Base-by-base conservation (phyloP, 30 jellyfish, hydroid and myxozoan species). In the Chironex yamaguchii region DNA sequence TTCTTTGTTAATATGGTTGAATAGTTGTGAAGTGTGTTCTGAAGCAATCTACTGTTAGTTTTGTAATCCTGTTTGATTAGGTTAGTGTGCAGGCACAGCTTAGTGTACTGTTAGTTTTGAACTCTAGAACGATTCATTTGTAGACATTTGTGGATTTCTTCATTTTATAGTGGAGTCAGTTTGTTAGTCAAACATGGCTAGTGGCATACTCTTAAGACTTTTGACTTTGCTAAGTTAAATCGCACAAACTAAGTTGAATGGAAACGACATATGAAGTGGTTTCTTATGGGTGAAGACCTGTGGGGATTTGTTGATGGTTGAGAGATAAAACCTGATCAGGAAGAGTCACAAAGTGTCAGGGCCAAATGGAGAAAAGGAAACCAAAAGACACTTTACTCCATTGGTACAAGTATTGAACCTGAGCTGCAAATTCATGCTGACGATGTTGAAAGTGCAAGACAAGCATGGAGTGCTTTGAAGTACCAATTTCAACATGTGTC, bases 221-320 rank as follows among this genome's bases (percentile, higher is more conserved):
- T 78, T 29, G 25, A 76, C 14, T 76, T 76, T 76, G 24, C 85
- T 12, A 76, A 49, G 82, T 34, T 53, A 53, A 52, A 52, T 52
- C 63, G 89, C 32, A 28, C 64, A 30, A 78, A 78, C 63, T 74
- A 74, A 30, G 52, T 49, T 53, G 68, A 78, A 78, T 52, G 90
- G 90, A 78, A 78, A 53, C 0, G 90, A 34, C 11, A 78, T 63
- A 52, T 78, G 67, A 78, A 62, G 32, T 53, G 90, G 90, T 78
- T 78, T 36, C 82, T 78, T 31, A 52, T 53, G 70, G 90, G 81
- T 52, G 84, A 78, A 24, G 89, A 76, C 68, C 23, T 49, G 33
- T 52, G 80, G 71, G 84, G 91, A 30, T 80, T 23, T 62, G 91
- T 58, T 25, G 91, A 80, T 58, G 91, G 91, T 2, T 80, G 83